Base-by-base conservation (phyloP, 2,113 vertebrate genomes). In the Perognathus longimembris region DNA sequence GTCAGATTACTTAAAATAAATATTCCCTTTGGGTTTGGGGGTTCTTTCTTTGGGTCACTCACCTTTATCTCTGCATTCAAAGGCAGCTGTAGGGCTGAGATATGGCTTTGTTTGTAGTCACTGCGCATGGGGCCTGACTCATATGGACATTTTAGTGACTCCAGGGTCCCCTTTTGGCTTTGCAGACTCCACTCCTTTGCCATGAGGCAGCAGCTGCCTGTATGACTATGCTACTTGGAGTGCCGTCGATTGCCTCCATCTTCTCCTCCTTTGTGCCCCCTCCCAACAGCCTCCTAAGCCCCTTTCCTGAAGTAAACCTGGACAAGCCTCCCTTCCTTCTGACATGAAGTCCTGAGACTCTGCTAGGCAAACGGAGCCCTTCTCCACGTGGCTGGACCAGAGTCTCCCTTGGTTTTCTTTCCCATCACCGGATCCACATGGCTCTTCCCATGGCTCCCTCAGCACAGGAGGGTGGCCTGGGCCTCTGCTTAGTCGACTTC, bases 1-100 rank as follows among this genome's bases (percentile, higher is more conserved):
- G 93, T 97, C 95, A 97, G 90, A 91, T 67, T 92, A 67, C 95
- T 97, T 95, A 96, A 95, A 97, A 97, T 97, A 97, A 95, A 96
- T 92, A 96, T 78, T 94, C 97, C 91, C 91, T 94, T 95, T 91
- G 94, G 93, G 96, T 92, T 89, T 32, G 86, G 92, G 89, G 75
- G 38, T 84, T 67, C 75, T 95, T 94, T 89, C 92, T 95, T 91
- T 90, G 89, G 64, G 92, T 96, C 90, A 87, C 89, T 96, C 92
- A 95, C 92, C 80, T 95, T 92, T 87, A 66, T 91, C 85, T 92
- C 90, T 93, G 89, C 87, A 83, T 91, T 86, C 61, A 80, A 87
- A 63, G 36, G 79, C 93, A 91, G 92, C 79, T 95, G 88, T 63
- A 61, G 28, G 70, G 71, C 67, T 45, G 42, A 92, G 90, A 92